phyloP scores from a whole-genome alignment of 2,797 vertebrate genomes.

The Micrastur ruficollis region DNA sequence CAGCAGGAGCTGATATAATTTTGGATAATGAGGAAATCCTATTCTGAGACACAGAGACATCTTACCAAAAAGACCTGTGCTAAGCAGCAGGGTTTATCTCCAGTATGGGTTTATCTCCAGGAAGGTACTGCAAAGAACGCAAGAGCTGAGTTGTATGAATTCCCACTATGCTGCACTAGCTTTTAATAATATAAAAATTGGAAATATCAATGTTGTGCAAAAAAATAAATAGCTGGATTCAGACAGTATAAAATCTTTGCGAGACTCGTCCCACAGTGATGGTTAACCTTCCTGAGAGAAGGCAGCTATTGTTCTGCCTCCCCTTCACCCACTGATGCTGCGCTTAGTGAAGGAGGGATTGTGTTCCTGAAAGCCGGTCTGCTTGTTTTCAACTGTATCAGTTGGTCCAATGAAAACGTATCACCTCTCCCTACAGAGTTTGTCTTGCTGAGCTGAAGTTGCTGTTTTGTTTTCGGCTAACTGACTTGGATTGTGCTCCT shows the following conservation, averaged over 20 bases:
- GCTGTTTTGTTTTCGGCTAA: neutral
- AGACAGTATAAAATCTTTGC: neutral
- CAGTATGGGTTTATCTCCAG: neutral
- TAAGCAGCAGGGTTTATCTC: neutral
- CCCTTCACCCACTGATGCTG: neutral
- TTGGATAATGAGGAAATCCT: neutral
- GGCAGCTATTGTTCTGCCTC: neutral
- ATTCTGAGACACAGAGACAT: neutral
- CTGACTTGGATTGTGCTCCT: neutral
- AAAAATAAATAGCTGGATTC: neutral
- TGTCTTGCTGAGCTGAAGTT: neutral
- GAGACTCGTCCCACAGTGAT: neutral
- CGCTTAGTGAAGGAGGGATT: neutral
- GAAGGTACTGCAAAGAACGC: neutral
- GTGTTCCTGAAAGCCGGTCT: neutral
- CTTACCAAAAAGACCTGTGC: neutral
- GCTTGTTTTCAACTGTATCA: neutral
- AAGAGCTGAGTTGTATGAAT: neutral
- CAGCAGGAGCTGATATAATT: neutral
- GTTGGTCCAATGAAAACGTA: neutral
- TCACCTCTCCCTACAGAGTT: neutral
- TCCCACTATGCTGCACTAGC: neutral
- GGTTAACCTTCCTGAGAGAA: constrained; percentile 16
- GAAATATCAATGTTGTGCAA: neutral
- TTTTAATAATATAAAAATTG: neutral